Conservation (phyloP, 2,888 invertebrate genomes). For the Caradrina kadenii region DNA sequence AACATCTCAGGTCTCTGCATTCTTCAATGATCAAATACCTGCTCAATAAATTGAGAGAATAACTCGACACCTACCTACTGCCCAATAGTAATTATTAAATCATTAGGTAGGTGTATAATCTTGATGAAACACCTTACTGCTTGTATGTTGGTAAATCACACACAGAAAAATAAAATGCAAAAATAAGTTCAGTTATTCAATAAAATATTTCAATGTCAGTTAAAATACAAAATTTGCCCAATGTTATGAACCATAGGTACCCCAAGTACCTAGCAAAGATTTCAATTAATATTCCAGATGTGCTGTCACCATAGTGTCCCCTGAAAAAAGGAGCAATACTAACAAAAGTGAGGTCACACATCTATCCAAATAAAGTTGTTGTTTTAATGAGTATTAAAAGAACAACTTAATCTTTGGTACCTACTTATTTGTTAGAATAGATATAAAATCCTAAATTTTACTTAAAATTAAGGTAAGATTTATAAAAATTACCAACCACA, state of each 20-base stretch:
- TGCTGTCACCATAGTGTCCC: too few species aligned
- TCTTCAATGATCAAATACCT: too few species aligned
- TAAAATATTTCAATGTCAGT: too few species aligned
- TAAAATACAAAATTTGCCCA: too few species aligned
- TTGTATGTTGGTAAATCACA: neutral
- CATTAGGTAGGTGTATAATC: too few species aligned
- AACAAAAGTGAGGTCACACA: neutral
- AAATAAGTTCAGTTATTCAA: neutral
- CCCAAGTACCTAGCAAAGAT: neutral
- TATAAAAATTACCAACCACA: conserved; percentile 16
- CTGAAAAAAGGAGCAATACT: too few species aligned
- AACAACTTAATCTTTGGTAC: neutral
- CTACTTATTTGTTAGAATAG: conserved; percentile 1
- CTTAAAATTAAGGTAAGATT: conserved; percentile 14
- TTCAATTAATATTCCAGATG: too few species aligned
- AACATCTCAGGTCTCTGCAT: neutral
- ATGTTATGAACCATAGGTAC: too few species aligned
- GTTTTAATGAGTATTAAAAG: neutral
- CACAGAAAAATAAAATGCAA: neutral
- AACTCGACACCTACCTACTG: too few species aligned
- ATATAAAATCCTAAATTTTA: conserved; percentile 9
- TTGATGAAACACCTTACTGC: too few species aligned
- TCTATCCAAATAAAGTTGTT: neutral
- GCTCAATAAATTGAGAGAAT: too few species aligned
- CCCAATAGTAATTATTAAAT: too few species aligned